A percentile compares a stretch with the other conserved stretches of the same genome.
Evolutionary conservation across 2,797 vertebrate species (phyloP).

Genomic region (Crenuchus spilurus): DNA sequence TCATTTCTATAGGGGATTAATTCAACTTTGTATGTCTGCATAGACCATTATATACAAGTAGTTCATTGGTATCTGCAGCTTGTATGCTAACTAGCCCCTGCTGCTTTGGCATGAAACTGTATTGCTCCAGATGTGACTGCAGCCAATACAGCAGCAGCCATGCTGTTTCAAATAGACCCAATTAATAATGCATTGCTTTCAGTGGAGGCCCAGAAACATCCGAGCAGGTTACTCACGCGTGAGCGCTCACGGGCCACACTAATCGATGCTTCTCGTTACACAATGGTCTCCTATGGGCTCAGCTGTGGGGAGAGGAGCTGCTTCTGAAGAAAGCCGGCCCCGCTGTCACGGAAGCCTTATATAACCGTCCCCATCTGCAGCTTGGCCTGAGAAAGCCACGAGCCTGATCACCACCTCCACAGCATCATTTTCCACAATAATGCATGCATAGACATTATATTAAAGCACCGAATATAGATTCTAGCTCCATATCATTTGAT

Average conservation of each 20-base stretch:
- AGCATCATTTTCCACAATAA: slow-evolving; percentile 7
- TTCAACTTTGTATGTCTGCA: too few species aligned
- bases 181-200: slow-evolving; percentile 61
- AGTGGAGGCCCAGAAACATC: slow-evolving; percentile 42
- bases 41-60: too few species aligned
- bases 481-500: background rate
- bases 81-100: slow-evolving; percentile 54
- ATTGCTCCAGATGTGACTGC: slow-evolving; percentile 64
- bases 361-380: slow-evolving; percentile 44
- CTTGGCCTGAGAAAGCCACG: slow-evolving; percentile 10
- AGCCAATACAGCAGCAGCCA: slow-evolving; percentile 38
- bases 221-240: slow-evolving; percentile 40
- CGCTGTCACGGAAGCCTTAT: slow-evolving; percentile 48
- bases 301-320: background rate
- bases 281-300: slow-evolving; percentile 46
- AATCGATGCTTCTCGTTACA: slow-evolving; percentile 55
- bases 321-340: slow-evolving; percentile 23
- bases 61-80: background rate
- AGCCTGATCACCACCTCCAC: background rate
- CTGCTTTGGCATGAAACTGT: slow-evolving; percentile 52
- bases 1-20: too few species aligned
- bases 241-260: slow-evolving; percentile 15
- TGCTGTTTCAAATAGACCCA: slow-evolving; percentile 41
- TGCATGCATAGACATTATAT: background rate
- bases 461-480: background rate